Base-by-base conservation (phyloP, 2,888 invertebrate genomes). In the Pollenia amentaria region DNA sequence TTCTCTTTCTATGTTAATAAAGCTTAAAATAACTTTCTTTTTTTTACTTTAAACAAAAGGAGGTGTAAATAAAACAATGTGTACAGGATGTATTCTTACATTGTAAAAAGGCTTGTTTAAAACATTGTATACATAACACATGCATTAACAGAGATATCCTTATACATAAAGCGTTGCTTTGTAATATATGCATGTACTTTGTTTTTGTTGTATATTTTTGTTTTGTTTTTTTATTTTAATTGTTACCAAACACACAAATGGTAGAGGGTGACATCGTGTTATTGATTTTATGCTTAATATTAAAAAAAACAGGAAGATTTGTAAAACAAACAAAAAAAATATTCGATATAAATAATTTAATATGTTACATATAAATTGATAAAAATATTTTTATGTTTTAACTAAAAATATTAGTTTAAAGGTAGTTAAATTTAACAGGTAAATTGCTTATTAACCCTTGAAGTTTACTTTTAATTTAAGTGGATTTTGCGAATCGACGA, bases 31-130 rank as follows among this genome's bases (percentile, higher is more conserved):
- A 29, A 55, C 18, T 18, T 55, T 18, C 18, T 46, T 46, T n/a
- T 40, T 16, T 64, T 60, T 21, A 16, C 51, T 48, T 29, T 29
- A 6, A 29, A 44, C 12, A 29, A 57, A 75, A 65, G 42, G 48
- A 62, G 78, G 40, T 60, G 70, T 70, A 79, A 55, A 42, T 40
- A 51, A 60, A 69, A 70, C 48, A 79, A 42, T 79, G 69, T 62
- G 21, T 16, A 70, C 60, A 60, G 67, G 12, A 53, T 42, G 51
- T 79, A 40, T 21, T 21, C 6, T 16, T 16, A 29, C 40, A 70
- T 51, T 51, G 40, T 42, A 62, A 69, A 78, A 65, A 60, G 21
- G 21, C 62, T 70, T 79, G 70, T 62, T 53, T 38, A 70, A 69
- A 51, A 80, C 64, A 64, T n/a, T 48, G 38, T 64, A 53, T 42